phyloP scores from a whole-genome alignment of 2,113 vertebrate species.

The Tyto alba region DNA sequence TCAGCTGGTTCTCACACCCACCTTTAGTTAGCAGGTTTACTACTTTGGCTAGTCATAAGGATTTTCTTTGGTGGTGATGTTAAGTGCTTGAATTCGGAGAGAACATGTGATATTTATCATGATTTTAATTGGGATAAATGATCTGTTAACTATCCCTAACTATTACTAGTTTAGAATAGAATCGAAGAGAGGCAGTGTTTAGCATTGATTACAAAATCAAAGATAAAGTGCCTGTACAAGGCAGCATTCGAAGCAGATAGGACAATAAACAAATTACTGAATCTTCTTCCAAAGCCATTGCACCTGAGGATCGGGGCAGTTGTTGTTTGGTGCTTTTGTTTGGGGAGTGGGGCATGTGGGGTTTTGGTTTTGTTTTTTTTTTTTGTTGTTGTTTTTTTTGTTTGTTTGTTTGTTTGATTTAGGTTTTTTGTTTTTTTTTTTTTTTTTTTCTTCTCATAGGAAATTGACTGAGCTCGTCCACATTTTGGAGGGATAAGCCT shows the following conservation, averaged over 20 bases:
- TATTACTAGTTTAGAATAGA: not conserved
- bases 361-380: not conserved
- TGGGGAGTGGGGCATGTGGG: not conserved
- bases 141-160: not conserved
- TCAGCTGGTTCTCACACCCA: not conserved
- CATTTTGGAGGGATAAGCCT: not conserved
- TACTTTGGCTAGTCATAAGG: not conserved
- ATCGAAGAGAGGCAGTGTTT: not conserved
- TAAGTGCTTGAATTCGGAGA: not conserved
- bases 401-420: no score
- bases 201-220: not conserved
- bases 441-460: not conserved
- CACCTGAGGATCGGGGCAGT: not conserved
- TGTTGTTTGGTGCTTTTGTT: not conserved
- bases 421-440: not conserved
- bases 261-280: slow-evolving; percentile 15
- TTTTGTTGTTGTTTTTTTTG: not conserved
- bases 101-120: not conserved
- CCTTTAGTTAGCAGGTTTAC: not conserved
- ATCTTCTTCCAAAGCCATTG: not conserved
- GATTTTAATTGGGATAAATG: not conserved
- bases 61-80: not conserved
- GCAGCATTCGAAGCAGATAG: slow-evolving; percentile 2
- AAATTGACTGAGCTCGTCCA: not conserved
- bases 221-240: not conserved